Conservation (phyloP, 1,140 invertebrate species). For the Chironomus striatipennis region DNA sequence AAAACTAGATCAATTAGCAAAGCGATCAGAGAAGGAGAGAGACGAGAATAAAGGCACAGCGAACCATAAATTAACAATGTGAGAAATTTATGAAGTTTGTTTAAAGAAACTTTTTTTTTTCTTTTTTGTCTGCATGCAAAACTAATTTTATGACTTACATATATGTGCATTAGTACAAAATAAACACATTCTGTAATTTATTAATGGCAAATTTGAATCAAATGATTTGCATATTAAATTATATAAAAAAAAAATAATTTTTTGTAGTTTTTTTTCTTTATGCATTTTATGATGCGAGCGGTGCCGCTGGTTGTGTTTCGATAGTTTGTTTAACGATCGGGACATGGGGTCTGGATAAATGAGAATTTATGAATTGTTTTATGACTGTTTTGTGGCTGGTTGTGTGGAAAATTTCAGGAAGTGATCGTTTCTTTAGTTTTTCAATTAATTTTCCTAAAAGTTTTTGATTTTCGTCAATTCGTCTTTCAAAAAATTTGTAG, state of each 20-base stretch:
- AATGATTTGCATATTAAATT: slow-evolving; percentile 20
- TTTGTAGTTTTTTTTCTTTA: background rate
- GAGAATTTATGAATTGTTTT: background rate
- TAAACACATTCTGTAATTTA: slow-evolving; percentile 17
- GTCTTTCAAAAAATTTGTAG: too few relatives aligned
- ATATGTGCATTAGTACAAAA: background rate
- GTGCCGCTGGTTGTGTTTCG: background rate
- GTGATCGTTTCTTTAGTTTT: too few relatives aligned
- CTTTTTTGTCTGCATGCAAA: background rate
- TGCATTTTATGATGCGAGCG: background rate
- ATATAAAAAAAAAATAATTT: background rate
- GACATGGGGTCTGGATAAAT: background rate
- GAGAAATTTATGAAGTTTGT: slow-evolving; percentile 7
- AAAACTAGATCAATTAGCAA: slow-evolving; percentile 6
- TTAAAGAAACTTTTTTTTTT: background rate
- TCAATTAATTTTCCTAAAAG: too few relatives aligned
- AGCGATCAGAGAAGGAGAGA: background rate
- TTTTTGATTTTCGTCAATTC: too few relatives aligned
- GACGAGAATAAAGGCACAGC: background rate
- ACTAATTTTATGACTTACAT: background rate
- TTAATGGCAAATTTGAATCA: slow-evolving; percentile 1
- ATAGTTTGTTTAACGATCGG: background rate
- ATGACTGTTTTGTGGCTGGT: background rate
- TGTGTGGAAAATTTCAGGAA: too few relatives aligned
- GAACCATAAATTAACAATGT: background rate